These are phyloP conservation scores for Calcarius lapponicus DNA, from an alignment of 2,797 vertebrate species.

Conservation along the genomic window DNA sequence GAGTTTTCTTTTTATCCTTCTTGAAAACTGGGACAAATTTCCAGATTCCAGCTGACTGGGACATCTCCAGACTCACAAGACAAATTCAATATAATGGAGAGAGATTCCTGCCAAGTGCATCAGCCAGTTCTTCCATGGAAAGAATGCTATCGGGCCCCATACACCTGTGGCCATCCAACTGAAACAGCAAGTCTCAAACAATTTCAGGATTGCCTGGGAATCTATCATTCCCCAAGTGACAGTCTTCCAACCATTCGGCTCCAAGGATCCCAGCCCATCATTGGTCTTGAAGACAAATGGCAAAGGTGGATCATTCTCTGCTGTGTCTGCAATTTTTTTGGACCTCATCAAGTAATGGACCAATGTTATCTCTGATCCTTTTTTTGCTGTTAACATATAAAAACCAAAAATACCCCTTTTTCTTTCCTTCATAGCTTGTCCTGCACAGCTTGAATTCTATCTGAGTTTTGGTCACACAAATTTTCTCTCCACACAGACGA, in stretches of 20 bases:
- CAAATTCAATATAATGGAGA: background rate
- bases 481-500: background rate
- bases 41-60: background rate
- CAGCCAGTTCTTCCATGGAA: background rate
- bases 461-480: background rate
- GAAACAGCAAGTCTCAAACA: background rate
- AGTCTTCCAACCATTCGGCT: background rate
- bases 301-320: background rate
- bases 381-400: background rate
- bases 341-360: background rate
- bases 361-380: background rate
- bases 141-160: accelerated
- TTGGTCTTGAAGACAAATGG: background rate
- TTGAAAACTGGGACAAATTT: background rate
- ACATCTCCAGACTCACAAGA: background rate
- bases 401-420: background rate
- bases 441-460: background rate
- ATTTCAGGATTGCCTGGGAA: background rate
- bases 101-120: background rate
- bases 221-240: background rate
- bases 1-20: background rate
- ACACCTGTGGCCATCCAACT: background rate
- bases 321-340: background rate
- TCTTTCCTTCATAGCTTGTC: background rate
- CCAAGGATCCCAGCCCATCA: background rate